Percentiles rank a stretch among this genome's conserved stretches.
Evolutionary conservation across 2,113 vertebrate species (phyloP).

Genomic region (Oceanites oceanicus): DNA sequence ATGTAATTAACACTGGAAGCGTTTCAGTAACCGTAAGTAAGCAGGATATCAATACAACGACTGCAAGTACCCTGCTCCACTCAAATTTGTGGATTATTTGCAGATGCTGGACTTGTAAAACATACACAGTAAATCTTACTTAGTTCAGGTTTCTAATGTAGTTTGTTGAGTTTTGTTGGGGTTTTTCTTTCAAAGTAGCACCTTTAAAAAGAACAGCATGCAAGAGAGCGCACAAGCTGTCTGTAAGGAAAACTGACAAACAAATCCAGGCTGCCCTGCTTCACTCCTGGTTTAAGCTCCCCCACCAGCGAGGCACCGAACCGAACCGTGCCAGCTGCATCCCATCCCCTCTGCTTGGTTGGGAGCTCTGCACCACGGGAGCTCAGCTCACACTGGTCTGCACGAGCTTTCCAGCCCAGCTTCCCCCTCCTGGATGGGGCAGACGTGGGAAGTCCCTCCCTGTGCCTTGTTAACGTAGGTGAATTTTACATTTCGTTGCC

Average conservation of each 20-base stretch:
- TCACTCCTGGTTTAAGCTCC: not conserved
- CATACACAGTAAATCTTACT: not conserved
- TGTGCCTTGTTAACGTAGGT: accelerated
- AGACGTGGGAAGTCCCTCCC: not conserved
- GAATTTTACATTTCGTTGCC: not conserved
- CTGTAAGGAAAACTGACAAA: not conserved
- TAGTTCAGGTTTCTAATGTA: not conserved
- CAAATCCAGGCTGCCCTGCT: not conserved
- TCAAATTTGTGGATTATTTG: constrained; percentile 12
- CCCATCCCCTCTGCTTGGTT: not conserved
- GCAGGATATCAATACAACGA: not conserved
- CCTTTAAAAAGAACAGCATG: not conserved
- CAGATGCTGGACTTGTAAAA: constrained; percentile 29
- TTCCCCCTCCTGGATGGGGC: not conserved
- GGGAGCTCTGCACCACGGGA: accelerated
- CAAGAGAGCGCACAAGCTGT: not conserved
- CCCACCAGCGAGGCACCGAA: not conserved
- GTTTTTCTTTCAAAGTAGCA: not conserved
- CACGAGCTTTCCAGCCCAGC: not conserved
- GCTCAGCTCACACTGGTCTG: not conserved
- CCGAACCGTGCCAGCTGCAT: accelerated
- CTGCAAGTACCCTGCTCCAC: not conserved
- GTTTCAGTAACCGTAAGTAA: constrained; percentile 33
- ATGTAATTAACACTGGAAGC: constrained; percentile 9
- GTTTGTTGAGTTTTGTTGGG: not conserved